Conservation (phyloP, 2,888 invertebrate genomes). For the Pharmacophagus antenor region DNA sequence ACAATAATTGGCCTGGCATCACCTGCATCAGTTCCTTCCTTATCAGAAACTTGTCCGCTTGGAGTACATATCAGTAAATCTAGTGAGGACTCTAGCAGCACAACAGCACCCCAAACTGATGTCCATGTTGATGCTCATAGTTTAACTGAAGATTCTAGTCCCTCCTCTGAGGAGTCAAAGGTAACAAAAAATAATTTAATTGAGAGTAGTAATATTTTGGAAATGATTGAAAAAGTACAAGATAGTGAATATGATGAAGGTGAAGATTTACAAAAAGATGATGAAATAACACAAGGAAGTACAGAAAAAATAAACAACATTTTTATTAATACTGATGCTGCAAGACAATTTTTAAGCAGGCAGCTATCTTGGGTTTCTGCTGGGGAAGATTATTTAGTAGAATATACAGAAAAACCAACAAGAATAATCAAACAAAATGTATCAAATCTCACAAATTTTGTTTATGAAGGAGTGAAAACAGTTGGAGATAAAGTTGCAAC, state of each 20-base stretch:
- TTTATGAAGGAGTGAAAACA: constrained; percentile 87
- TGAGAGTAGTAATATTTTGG: constrained; percentile 48
- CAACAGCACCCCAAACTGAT: constrained; percentile 79
- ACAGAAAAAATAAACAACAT: constrained; percentile 82
- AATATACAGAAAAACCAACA: constrained; percentile 84
- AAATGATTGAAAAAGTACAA: constrained; percentile 47
- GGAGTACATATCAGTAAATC: constrained; percentile 82
- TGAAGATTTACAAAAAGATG: constrained; percentile 49
- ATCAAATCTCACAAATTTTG: constrained; percentile 86
- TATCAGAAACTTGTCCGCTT: constrained; percentile 83
- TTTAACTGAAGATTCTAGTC: constrained; percentile 80
- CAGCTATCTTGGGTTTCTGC: constrained; percentile 87
- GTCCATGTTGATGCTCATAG: constrained; percentile 78
- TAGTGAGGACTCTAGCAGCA: constrained; percentile 82
- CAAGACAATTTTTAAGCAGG: constrained; percentile 86
- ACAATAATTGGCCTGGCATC: constrained; percentile 79
- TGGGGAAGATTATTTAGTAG: constrained; percentile 84
- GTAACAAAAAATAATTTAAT: constrained; percentile 66
- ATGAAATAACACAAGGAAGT: constrained; percentile 50
- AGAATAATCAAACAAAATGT: constrained; percentile 87
- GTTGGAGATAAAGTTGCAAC: constrained; percentile 88
- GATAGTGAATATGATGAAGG: constrained; percentile 45
- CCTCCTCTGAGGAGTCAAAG: constrained; percentile 79
- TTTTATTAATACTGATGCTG: constrained; percentile 89
- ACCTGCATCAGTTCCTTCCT: constrained; percentile 81